Evolutionary conservation across 2,797 vertebrate genomes (phyloP), one percentile per base, ranked within the genome.

Genomic region (Cirrhinus mrigala): DNA sequence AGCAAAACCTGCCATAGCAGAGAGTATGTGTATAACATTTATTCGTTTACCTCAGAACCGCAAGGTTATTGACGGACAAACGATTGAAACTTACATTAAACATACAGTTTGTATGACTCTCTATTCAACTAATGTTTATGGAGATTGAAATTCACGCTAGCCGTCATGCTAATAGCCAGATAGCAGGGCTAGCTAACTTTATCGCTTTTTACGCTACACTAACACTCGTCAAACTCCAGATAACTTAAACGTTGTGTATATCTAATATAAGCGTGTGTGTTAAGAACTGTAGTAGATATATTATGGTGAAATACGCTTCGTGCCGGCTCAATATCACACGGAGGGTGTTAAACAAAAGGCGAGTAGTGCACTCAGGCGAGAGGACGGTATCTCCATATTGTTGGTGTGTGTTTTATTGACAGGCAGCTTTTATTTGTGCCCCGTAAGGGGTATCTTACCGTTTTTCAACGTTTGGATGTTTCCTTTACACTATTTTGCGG

Each of bases 301-400:
- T 64, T 1, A 64, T 10, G 68, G 29, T 60, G 4, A 29, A 15
- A 44, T 1, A 4, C 27, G 44, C 69, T 22, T 70, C 54, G 40
- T 79, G 27, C 44, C 54, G 54, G 84, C 11, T 62, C 16, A 74
- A 66, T 66, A 64, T 74, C 22, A 48, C 29, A 80, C 29, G 24
- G 27, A 70, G 68, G 77, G 56, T 54, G 84, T 80, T 64, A 74
- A 85, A 85, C 84, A 85, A 85, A 80, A 85, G 84, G 84, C 83
- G 64, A 78, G 66, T 40, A 22, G 83, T 78, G 74, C 77, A 24
- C 44, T 83, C 54, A 40, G 58, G 40, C 64, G 64, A 84, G 48
- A 69, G 75, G 74, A 70, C 62, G 10, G 50, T 46, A 18, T 84
- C 24, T 70, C 74, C 74, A 74, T 74, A 62, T 74, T 82, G 52